Base-by-base conservation (phyloP, 2,113 vertebrate genomes). In the Cettia cetti region DNA sequence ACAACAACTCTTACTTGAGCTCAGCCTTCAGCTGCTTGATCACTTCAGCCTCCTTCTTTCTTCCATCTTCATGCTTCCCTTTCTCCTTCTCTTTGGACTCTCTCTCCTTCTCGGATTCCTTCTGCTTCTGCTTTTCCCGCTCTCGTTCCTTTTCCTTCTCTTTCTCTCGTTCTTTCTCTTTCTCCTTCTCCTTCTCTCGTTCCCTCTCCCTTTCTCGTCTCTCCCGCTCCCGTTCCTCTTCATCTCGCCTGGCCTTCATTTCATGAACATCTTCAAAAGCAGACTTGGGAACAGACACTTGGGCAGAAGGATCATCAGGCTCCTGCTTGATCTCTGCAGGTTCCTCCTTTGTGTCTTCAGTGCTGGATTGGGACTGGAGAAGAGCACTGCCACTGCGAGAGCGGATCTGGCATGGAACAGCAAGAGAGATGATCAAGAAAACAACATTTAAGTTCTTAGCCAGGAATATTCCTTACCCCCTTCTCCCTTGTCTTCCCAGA, bases 21-120 rank as follows among this genome's bases (percentile, higher is more conserved):
- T 99, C 99, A 50, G 98, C 97, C 90, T 99, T 99, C 94, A 99
- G 91, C 28, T 99, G 99, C 95, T 99, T 99, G 94, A 99, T 98
- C 66, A 98, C 97, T 92, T 99, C 99, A 40, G 98, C 98, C 42
- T 98, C 97, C 84, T 98, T 98, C 82, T 99, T 99, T 92, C 98
- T 98, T 39, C 98, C 98, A 84, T 98, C 98, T 56, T 98, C 98
- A 47, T 98, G 97, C 44, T 98, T 98, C 68, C 98, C 98, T 72
- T 98, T 99, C 71, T 99, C 98, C 90, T 99, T 99, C 68, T 99
- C 98, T 91, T 99, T 98, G 53, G 96, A 95, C 56, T 97, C 96
- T 97, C 98, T 93, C 90, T 98, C 98, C 79, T 98, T 98, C 92
- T 98, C 97, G 28, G 95, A 98, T 76, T 98, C 98, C 97, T 86